A percentile compares a stretch with the other conserved stretches of the same genome.
Evolutionary conservation across 2,888 invertebrate species (phyloP).

Genomic region (Maniola hyperantus): DNA sequence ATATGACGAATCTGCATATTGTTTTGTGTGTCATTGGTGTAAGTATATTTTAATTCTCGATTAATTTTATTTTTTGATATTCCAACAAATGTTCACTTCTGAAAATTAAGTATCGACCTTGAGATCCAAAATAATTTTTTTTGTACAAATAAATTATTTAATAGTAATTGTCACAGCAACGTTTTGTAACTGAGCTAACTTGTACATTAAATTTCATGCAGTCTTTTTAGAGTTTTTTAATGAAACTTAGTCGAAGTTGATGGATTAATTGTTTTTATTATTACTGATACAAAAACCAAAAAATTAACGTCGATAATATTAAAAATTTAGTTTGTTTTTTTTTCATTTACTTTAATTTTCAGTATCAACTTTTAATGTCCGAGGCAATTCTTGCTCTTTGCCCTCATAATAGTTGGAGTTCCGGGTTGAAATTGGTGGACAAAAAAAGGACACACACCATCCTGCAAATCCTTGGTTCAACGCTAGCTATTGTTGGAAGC

Average conservation of each 20-base stretch:
- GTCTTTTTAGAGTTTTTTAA: neutral
- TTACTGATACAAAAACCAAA: too few species aligned
- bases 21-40: conserved; percentile 69
- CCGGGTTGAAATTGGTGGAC: conserved; percentile 57
- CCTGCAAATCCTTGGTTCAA: conserved; percentile 62
- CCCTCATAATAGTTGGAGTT: conserved; percentile 64
- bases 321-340: too few species aligned
- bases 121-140: too few species aligned
- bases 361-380: conserved; percentile 72
- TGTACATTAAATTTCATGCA: too few species aligned
- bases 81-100: neutral
- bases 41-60: conserved; percentile 52
- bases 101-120: too few species aligned
- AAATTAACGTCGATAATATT: too few species aligned
- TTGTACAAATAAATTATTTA: too few species aligned
- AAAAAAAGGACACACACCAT: conserved; percentile 64
- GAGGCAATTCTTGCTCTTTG: conserved; percentile 62
- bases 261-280: too few species aligned
- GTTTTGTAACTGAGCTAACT: too few species aligned
- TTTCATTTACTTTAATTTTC: conserved; percentile 13
- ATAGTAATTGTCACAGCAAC: too few species aligned
- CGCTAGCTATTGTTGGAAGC: conserved; percentile 61
- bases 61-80: too few species aligned
- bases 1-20: conserved; percentile 56
- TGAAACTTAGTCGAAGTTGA: too few species aligned